These are phyloP conservation scores for Spisula subtruncata DNA, from an alignment of 2,888 invertebrate species.

Conservation along the genomic window DNA sequence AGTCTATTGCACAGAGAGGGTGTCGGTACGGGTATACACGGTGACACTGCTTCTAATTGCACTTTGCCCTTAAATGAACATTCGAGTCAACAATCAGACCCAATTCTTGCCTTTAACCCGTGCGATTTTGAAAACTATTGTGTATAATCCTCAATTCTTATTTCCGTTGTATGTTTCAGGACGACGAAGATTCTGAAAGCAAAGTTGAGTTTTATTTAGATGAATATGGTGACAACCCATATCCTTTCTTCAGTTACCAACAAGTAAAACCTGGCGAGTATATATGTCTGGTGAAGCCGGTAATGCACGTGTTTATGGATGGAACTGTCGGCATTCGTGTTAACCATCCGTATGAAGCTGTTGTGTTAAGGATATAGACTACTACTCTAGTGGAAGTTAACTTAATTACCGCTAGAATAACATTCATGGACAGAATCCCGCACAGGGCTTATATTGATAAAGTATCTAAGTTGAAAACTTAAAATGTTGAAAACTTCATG, in stretches of 20 bases:
- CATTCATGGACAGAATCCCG: too few relatives aligned
- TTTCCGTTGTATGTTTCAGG: slow-evolving; percentile 15
- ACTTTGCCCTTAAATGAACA: too few relatives aligned
- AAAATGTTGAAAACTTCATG: too few relatives aligned
- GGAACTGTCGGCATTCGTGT: slow-evolving; percentile 49
- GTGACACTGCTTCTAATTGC: too few relatives aligned
- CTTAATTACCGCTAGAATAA: too few relatives aligned
- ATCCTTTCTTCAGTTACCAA: slow-evolving; percentile 40
- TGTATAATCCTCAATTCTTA: not conserved
- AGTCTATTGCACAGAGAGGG: too few relatives aligned
- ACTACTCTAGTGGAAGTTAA: too few relatives aligned
- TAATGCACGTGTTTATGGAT: slow-evolving; percentile 40
- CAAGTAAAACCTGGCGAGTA: slow-evolving; percentile 45
- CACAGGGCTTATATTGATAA: too few relatives aligned
- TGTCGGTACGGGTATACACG: too few relatives aligned
- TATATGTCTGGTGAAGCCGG: slow-evolving; percentile 29
- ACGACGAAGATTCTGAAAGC: slow-evolving; percentile 20
- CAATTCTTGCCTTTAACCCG: not conserved
- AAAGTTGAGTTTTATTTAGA: slow-evolving; percentile 53
- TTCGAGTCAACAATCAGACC: too few relatives aligned
- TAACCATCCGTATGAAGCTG: slow-evolving; percentile 32
- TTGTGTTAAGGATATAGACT: not conserved
- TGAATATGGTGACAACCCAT: slow-evolving; percentile 35
- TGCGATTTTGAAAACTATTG: not conserved
- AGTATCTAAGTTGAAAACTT: too few relatives aligned